A percentile compares a stretch with the other conserved stretches of the same genome.
Evolutionary conservation across 2,113 vertebrate genomes (phyloP).

Genomic region (Podocnemis expansa): DNA sequence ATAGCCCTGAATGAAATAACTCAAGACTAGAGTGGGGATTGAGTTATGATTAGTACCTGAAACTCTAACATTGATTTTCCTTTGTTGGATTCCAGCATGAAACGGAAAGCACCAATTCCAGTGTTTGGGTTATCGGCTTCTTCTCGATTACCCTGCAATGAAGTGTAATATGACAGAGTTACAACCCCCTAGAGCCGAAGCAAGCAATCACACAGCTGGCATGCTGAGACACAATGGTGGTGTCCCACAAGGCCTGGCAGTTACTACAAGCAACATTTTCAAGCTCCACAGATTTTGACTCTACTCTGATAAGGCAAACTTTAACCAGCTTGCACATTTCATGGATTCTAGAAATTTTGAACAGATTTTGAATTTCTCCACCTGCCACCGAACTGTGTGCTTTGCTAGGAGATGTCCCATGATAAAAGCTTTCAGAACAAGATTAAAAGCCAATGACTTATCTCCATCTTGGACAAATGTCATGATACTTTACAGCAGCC

Average conservation of each 20-base stretch:
- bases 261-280: neutral
- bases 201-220: too few species aligned
- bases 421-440: neutral
- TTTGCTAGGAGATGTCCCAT: neutral
- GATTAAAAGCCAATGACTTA: neutral
- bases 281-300: too few species aligned
- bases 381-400: neutral
- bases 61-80: conserved; percentile 99
- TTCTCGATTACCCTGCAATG: conserved; percentile 90
- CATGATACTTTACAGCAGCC: neutral
- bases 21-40: neutral
- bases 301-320: neutral
- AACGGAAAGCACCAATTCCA: conserved; percentile 96
- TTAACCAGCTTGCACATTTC: neutral
- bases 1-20: neutral
- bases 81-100: conserved; percentile 99
- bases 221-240: fast-evolving
- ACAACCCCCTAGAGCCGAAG: neutral
- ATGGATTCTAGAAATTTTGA: neutral
- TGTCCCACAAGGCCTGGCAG: neutral
- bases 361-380: neutral
- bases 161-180: neutral
- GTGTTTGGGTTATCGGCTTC: conserved; percentile 97
- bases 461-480: neutral
- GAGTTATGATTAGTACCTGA: conserved; percentile 81